Evolutionary conservation across 2,797 vertebrate species (phyloP).

Genomic region (Brachymystax lenok): DNA sequence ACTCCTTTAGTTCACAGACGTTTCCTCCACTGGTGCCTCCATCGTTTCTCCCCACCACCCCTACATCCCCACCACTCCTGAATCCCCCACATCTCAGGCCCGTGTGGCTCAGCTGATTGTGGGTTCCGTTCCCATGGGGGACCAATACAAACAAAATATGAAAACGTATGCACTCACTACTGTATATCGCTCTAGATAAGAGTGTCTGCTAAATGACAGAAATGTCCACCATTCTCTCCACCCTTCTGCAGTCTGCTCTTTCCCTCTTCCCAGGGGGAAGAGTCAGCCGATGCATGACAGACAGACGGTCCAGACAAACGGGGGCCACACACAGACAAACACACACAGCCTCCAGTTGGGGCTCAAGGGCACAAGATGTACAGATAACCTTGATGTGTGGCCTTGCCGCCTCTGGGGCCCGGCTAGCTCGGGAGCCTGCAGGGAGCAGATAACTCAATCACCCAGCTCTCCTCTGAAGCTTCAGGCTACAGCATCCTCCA

Average conservation of each 20-base stretch:
- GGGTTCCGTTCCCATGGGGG: too few relatives aligned
- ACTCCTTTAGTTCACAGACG: slow-evolving; percentile 12
- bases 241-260: slow-evolving; percentile 18
- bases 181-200: too few relatives aligned
- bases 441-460: slow-evolving; percentile 63
- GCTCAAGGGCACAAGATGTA: slow-evolving; percentile 57
- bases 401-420: slow-evolving; percentile 27
- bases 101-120: not conserved
- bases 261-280: slow-evolving; percentile 42
- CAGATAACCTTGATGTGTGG: slow-evolving; percentile 68
- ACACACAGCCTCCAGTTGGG: slow-evolving; percentile 15
- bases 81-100: not conserved
- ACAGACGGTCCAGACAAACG: slow-evolving; percentile 46
- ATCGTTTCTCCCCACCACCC: not conserved
- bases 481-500: slow-evolving; percentile 9
- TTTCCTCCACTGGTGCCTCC: not conserved
- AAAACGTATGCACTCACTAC: too few relatives aligned
- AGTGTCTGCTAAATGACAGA: too few relatives aligned
- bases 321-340: slow-evolving; percentile 37
- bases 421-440: slow-evolving; percentile 35
- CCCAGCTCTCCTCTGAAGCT: slow-evolving; percentile 24
- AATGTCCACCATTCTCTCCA: slow-evolving; percentile 31
- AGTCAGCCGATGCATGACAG: slow-evolving; percentile 56
- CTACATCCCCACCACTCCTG: too few relatives aligned
- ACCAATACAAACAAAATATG: too few relatives aligned